Evolutionary conservation across 2,888 invertebrate species (phyloP).

Genomic region (Tinea trinotella): DNA sequence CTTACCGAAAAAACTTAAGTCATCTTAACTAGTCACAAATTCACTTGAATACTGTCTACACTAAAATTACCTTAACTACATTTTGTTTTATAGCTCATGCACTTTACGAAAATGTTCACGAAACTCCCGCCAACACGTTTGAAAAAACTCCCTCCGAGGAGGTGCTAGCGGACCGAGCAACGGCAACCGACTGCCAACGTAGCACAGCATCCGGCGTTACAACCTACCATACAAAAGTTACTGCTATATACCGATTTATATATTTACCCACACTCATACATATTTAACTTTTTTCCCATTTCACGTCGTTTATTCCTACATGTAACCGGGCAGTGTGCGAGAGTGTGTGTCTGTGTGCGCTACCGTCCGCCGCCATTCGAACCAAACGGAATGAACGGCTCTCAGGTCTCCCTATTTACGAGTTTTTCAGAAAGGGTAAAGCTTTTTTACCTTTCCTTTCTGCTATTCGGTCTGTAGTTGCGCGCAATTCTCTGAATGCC

Average conservation of each 20-base stretch:
- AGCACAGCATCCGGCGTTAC: slow-evolving; percentile 10
- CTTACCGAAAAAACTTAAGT: slow-evolving; percentile 1
- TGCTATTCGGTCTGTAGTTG: slow-evolving; percentile 60
- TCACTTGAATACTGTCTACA: background rate
- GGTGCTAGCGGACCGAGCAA: slow-evolving; percentile 30
- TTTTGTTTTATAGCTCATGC: background rate
- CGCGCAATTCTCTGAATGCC: slow-evolving; percentile 51
- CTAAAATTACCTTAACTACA: background rate
- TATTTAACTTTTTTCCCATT: slow-evolving; percentile 73
- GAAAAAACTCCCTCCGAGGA: slow-evolving; percentile 19
- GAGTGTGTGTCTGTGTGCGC: slow-evolving; percentile 44
- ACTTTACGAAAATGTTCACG: slow-evolving; percentile 10
- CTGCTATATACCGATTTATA: slow-evolving; percentile 68
- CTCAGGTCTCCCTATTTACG: slow-evolving; percentile 55
- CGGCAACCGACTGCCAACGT: background rate
- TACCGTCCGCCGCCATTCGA: slow-evolving; percentile 37
- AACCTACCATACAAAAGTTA: slow-evolving; percentile 54
- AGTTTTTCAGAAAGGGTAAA: slow-evolving; percentile 68
- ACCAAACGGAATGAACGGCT: slow-evolving; percentile 39
- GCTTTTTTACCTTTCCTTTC: slow-evolving; percentile 68
- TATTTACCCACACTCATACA: slow-evolving; percentile 72
- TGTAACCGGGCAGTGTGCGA: slow-evolving; percentile 41
- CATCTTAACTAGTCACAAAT: slow-evolving; percentile 1
- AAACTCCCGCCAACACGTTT: background rate
- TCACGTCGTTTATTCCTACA: slow-evolving; percentile 68